phyloP scores from a whole-genome alignment of 2,113 vertebrate species.

The Anguilla japonica region DNA sequence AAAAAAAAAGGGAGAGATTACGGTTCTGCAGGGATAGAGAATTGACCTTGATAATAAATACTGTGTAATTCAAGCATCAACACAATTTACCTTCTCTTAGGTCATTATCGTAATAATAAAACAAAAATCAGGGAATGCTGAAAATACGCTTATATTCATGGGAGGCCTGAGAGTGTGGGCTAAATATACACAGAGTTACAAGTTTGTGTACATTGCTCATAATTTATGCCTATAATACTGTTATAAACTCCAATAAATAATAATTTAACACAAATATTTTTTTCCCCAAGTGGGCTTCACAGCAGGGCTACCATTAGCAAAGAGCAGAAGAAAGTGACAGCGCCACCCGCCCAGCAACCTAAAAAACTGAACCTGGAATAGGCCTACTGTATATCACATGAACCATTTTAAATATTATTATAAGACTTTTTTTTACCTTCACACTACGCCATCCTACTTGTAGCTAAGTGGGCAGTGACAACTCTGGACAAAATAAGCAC shows the following conservation, averaged over 20 bases:
- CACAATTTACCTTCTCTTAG: too few species aligned
- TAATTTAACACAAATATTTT: not conserved
- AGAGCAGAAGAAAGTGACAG: not conserved
- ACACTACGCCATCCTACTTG: not conserved
- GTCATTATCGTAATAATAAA: too few species aligned
- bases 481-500: not conserved
- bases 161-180: not conserved
- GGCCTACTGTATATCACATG: not conserved
- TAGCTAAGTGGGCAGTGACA: not conserved
- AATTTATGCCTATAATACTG: not conserved
- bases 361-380: not conserved
- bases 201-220: not conserved
- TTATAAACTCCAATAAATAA: not conserved
- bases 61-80: too few species aligned
- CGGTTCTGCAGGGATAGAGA: too few species aligned
- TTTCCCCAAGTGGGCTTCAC: not conserved
- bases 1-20: too few species aligned
- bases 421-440: not conserved
- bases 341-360: not conserved
- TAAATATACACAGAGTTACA: not conserved
- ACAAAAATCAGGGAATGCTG: too few species aligned
- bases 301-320: not conserved
- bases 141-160: too few species aligned
- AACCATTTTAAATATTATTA: not conserved
- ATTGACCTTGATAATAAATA: too few species aligned